phyloP scores from a whole-genome alignment of 2,113 vertebrate genomes.

The Tupaia tana region DNA sequence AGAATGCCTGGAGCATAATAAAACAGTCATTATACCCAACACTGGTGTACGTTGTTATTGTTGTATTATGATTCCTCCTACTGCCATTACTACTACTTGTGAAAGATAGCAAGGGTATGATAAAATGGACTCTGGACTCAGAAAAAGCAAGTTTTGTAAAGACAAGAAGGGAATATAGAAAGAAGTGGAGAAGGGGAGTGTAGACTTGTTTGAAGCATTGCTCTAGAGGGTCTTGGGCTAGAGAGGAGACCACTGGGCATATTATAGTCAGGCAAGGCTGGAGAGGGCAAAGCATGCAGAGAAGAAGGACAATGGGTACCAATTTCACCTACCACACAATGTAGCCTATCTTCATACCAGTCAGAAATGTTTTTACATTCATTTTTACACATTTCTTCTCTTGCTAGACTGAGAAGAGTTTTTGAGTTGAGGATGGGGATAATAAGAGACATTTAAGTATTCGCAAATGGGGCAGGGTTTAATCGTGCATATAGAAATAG shows the following conservation, averaged over 20 bases:
- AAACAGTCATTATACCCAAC: constrained; percentile 35
- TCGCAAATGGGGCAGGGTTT: not conserved
- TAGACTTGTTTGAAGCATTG: not conserved
- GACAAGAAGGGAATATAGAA: not conserved
- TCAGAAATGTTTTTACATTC: constrained; percentile 26
- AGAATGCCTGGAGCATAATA: constrained; percentile 35
- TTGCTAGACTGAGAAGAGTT: constrained; percentile 17
- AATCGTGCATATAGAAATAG: constrained; percentile 4
- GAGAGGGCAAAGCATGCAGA: not conserved
- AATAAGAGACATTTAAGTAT: constrained; percentile 5
- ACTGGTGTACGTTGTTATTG: constrained; percentile 51
- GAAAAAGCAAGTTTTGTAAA: constrained; percentile 8
- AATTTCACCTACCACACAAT: not conserved
- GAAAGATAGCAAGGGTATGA: constrained; percentile 7
- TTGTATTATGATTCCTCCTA: constrained; percentile 24
- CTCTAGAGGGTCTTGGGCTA: not conserved
- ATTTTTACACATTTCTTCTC: constrained; percentile 39
- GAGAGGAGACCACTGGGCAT: not conserved
- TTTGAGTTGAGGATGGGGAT: not conserved
- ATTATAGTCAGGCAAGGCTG: not conserved
- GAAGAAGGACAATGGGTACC: not conserved
- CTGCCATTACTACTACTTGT: constrained; percentile 29
- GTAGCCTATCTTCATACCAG: not conserved
- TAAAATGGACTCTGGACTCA: constrained; percentile 3
- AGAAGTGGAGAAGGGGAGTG: not conserved